Base-by-base conservation (phyloP, 1,140 invertebrate genomes). In the Heliothis virescens region DNA sequence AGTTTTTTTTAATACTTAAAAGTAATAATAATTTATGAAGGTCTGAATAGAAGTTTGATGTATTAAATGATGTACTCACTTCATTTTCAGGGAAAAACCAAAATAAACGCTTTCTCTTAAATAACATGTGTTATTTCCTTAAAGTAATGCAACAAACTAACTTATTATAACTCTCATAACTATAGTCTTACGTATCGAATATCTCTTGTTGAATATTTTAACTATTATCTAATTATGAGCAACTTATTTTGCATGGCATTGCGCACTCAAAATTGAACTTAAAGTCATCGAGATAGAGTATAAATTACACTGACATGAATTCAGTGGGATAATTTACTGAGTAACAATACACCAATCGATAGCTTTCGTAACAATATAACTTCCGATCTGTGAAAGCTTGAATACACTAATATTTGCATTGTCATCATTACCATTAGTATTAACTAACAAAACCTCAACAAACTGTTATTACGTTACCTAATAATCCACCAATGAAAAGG, bases 361-460 rank as follows among this genome's bases (percentile, higher is more conserved):
- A 21, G 18, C 18, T 59, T 26, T 59, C 18, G 57, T 59, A 59
- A 59, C 57, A 59, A 59, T 26, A 59, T 59, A 59, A 59, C 57
- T 59, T 59, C 57, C 57, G 57, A 59, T 21, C 18, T 59, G 57
- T 26, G 57, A 59, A 59, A 59, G 57, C 57, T 59, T 57, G 10
- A 26, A 59, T 2, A 59, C 18, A 59, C 18, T 12, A 26, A 26
- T 59, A 26, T 21, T 57, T 59, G 57, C 57, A 12, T 10, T 59
- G 12, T 59, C 57, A 59, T 59, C 57, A 26, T 59, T 26, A 59
- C 18, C 12, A 26, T 26, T 26, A 26, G n/a, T 11, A 59, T 21
- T 59, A n/a, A 26, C 57, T 7, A 9, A 59, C 10, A 59, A 9
- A 59, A 41, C 5, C 34, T 41, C 34, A 41, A 41, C 34, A 41